Evolutionary conservation across 2,888 invertebrate species (phyloP).

Genomic region (Tachina grossa): DNA sequence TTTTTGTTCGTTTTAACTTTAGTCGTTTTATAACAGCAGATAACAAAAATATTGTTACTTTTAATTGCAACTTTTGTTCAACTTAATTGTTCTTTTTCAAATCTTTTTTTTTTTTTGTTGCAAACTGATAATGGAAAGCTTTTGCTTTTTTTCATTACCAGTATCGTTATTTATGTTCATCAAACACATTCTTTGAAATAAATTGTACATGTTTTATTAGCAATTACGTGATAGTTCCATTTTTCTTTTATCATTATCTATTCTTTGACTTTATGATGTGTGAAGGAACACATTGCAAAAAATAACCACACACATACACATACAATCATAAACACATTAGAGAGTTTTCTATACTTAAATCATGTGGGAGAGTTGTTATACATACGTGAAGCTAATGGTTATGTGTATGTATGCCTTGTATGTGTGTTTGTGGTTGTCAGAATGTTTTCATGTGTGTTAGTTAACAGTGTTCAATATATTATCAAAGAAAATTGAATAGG

Average conservation of each 20-base stretch:
- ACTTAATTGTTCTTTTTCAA: conserved; percentile 61
- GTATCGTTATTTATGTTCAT: conserved; percentile 28
- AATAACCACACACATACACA: background rate
- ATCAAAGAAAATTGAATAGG: conserved; percentile 44
- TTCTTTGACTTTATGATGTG: conserved; percentile 40
- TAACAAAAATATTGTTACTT: conserved; percentile 66
- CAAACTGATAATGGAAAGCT: conserved; percentile 58
- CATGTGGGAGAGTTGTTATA: conserved; percentile 50
- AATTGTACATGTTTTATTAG: conserved; percentile 66
- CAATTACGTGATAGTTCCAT: conserved; percentile 48
- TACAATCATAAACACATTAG: conserved; percentile 48
- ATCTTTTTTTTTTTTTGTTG: conserved; percentile 58
- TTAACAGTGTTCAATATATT: conserved; percentile 52
- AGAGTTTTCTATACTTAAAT: conserved; percentile 34
- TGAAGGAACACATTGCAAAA: background rate
- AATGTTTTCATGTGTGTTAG: conserved; percentile 3
- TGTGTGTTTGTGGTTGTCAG: too few species aligned
- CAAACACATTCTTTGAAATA: conserved; percentile 59
- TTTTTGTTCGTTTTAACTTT: conserved; percentile 12
- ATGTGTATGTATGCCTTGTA: background rate
- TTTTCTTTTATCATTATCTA: conserved; percentile 19
- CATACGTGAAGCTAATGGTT: conserved; percentile 34
- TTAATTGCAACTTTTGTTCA: conserved; percentile 70
- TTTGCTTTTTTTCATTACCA: conserved; percentile 27
- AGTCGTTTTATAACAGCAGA: conserved; percentile 18